phyloP scores from a whole-genome alignment of 1,140 invertebrate genomes.

The Kradibia gibbosae region DNA sequence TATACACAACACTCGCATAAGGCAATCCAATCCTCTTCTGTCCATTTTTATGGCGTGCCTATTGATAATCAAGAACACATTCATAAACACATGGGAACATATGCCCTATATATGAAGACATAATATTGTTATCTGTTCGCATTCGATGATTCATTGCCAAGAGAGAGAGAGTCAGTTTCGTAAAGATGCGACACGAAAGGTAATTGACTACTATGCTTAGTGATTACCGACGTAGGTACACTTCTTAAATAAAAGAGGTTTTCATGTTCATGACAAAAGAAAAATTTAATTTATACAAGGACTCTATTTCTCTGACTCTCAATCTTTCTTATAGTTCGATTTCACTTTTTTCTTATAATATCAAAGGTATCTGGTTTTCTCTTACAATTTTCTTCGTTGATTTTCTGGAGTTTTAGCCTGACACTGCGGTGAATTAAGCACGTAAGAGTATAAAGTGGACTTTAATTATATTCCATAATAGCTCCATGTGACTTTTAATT shows the following conservation, averaged over 20 bases:
- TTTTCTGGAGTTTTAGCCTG: slow-evolving; percentile 11
- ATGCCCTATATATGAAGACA: no score
- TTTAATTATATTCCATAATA: slow-evolving; percentile 31
- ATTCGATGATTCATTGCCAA: no score
- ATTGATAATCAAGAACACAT: no score
- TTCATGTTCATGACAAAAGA: not conserved
- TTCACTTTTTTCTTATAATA: not conserved
- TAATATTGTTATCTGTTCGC: no score
- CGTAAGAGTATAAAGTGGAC: slow-evolving; percentile 21
- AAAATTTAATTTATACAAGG: slow-evolving; percentile 27
- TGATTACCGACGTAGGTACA: slow-evolving; percentile 12
- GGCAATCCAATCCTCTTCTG: not conserved
- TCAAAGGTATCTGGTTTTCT: not conserved
- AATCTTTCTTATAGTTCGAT: no score
- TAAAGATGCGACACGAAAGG: no score
- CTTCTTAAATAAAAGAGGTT: not conserved
- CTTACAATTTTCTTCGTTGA: not conserved
- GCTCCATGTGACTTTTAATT: slow-evolving; percentile 29
- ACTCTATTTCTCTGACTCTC: not conserved
- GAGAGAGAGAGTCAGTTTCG: no score
- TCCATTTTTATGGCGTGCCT: not conserved
- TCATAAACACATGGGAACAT: no score
- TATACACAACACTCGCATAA: not conserved
- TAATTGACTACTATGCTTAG: not conserved
- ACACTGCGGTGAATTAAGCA: slow-evolving; percentile 15